phyloP scores from a whole-genome alignment of 2,113 vertebrate genomes.

The Falcunculus frontatus region DNA sequence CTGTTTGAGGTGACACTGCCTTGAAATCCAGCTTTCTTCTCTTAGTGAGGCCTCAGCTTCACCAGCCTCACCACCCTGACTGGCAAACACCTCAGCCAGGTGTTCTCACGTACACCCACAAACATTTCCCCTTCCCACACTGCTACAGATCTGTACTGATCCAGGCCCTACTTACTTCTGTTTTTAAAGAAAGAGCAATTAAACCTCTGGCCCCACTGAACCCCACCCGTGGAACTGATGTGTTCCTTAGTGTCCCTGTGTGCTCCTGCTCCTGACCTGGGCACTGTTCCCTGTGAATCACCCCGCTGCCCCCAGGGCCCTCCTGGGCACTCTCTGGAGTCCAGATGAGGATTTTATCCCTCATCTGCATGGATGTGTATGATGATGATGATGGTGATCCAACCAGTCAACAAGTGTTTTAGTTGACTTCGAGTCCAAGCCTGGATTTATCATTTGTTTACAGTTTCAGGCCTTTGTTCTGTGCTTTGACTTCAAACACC shows the following conservation, averaged over 20 bases:
- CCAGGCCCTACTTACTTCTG: neutral
- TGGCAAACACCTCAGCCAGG: neutral
- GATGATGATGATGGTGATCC: neutral
- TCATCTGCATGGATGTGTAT: neutral
- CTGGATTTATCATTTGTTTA: neutral
- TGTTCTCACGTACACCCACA: neutral
- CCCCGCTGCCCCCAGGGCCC: neutral
- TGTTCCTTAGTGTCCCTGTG: neutral
- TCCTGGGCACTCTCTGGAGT: neutral
- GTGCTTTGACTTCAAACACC: neutral
- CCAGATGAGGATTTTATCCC: neutral
- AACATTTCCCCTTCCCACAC: neutral
- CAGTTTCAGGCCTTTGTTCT: neutral
- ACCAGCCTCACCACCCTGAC: neutral
- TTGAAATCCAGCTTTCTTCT: neutral
- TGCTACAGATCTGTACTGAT: neutral
- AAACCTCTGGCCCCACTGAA: fast-evolving
- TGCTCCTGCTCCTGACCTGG: neutral
- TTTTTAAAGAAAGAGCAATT: neutral
- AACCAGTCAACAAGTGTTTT: neutral
- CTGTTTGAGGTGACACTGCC: neutral
- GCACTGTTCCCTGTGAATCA: neutral
- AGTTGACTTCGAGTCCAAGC: neutral
- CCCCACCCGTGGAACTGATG: neutral
- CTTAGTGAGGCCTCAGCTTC: neutral